Evolutionary conservation across 92 coral and sea anemone species (phyloP).

Genomic region (Parazoanthus atlanticus): DNA sequence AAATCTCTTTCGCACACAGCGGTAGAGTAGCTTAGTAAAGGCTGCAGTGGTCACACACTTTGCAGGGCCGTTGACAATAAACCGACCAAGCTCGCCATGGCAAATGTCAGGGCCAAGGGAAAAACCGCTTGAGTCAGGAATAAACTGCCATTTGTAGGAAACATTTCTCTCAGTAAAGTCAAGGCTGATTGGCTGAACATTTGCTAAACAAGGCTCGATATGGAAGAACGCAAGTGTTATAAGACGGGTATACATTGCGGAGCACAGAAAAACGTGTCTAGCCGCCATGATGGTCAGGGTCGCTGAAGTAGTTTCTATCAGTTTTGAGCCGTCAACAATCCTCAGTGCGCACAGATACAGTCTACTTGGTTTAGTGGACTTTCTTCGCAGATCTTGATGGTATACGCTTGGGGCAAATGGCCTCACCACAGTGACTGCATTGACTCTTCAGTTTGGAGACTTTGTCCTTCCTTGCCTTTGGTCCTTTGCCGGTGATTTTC

Average conservation of each 20-base stretch:
- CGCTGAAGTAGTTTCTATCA: too few relatives aligned
- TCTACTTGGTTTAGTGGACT: too few relatives aligned
- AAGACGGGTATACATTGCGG: background rate
- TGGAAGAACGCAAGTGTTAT: background rate
- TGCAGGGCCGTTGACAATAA: background rate
- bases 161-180: background rate
- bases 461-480: too few relatives aligned
- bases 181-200: too few relatives aligned
- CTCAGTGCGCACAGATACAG: too few relatives aligned
- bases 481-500: too few relatives aligned
- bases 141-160: background rate
- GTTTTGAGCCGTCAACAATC: too few relatives aligned
- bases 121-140: background rate
- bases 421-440: too few relatives aligned
- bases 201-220: too few relatives aligned
- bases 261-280: background rate
- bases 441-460: too few relatives aligned
- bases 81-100: background rate
- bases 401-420: too few relatives aligned
- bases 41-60: background rate
- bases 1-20: background rate
- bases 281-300: background rate
- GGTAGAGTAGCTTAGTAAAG: background rate
- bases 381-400: too few relatives aligned
- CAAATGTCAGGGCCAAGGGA: background rate